phyloP scores from a whole-genome alignment of 1,140 invertebrate species.

The Nasonia longicornis region DNA sequence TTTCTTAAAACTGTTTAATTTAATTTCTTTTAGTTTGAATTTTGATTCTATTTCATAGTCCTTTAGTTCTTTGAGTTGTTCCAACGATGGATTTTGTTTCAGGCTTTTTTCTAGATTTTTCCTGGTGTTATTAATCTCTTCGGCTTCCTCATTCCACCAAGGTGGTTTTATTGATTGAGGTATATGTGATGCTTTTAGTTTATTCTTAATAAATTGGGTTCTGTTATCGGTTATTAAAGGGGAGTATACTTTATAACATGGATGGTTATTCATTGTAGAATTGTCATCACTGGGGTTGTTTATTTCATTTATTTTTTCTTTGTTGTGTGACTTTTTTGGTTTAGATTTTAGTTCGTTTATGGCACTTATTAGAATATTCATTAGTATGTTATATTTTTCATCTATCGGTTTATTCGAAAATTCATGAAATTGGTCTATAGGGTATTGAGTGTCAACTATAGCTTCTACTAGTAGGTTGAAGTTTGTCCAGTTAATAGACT shows the following conservation, averaged over 20 bases:
- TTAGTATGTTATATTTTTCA: too few species aligned
- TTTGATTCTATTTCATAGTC: neutral
- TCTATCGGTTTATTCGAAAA: too few species aligned
- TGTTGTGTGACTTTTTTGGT: too few species aligned
- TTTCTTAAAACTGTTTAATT: neutral
- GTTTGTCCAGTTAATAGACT: neutral
- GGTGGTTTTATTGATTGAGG: neutral
- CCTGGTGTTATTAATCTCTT: neutral
- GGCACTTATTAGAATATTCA: too few species aligned
- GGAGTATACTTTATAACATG: neutral
- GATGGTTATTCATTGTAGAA: neutral
- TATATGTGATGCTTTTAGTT: neutral
- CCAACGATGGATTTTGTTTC: neutral
- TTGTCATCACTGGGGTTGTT: neutral
- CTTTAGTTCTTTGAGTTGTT: neutral
- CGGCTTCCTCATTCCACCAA: neutral
- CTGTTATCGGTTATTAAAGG: neutral
- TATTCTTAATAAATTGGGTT: neutral
- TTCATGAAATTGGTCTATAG: too few species aligned
- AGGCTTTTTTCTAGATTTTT: neutral
- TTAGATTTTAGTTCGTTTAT: too few species aligned
- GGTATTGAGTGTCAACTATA: too few species aligned
- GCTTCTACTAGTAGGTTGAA: too few species aligned
- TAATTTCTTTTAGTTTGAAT: neutral
- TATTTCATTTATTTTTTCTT: too few species aligned